Evolutionary conservation across 1,140 invertebrate species (phyloP).

Genomic region (Ericerus pela): DNA sequence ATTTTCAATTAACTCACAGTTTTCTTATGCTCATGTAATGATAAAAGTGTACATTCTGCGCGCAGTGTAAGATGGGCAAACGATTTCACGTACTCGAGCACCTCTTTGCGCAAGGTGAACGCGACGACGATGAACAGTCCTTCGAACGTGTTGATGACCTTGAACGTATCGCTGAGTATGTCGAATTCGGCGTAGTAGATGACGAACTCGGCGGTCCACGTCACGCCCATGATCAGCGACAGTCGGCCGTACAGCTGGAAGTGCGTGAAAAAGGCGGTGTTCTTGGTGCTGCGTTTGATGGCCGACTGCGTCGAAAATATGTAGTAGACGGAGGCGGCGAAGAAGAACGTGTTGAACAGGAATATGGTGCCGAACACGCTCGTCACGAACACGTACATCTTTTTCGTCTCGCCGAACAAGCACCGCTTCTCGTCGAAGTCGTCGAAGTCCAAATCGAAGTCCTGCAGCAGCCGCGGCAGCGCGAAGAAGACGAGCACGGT

Average conservation of each 20-base stretch:
- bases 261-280: neutral
- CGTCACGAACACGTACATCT: constrained; percentile 39
- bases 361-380: constrained; percentile 35
- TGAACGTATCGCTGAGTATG: neutral
- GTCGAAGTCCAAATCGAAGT: constrained; percentile 28
- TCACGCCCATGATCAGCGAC: constrained; percentile 16
- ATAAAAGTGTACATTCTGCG: neutral
- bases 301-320: neutral
- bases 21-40: neutral
- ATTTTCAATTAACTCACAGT: too few relatives aligned
- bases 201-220: constrained; percentile 11
- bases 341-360: constrained; percentile 29
- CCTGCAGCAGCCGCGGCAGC: constrained; percentile 26
- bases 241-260: constrained; percentile 6
- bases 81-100: neutral
- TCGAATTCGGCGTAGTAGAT: constrained; percentile 8
- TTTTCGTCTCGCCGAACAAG: constrained; percentile 38
- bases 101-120: constrained; percentile 11
- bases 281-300: constrained; percentile 1
- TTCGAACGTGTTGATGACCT: constrained; percentile 13
- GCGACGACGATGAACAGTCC: constrained; percentile 14
- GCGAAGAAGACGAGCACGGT: constrained; percentile 32
- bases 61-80: neutral
- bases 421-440: constrained; percentile 33
- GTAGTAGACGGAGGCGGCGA: neutral